phyloP scores from a whole-genome alignment of 2,113 vertebrate species.

The Orcinus orca region DNA sequence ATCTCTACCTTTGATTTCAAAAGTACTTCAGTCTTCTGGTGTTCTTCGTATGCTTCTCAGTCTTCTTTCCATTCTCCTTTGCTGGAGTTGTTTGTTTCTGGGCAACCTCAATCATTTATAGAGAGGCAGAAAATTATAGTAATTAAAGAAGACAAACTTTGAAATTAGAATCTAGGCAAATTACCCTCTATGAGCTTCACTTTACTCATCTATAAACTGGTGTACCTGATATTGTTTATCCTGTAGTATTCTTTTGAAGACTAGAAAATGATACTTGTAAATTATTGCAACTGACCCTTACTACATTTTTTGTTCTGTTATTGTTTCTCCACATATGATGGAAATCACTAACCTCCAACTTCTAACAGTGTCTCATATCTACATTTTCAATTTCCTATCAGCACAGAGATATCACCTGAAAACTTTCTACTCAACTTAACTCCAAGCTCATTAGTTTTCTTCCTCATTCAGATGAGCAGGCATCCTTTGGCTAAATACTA shows the following conservation, averaged over 20 bases:
- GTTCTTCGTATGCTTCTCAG: neutral
- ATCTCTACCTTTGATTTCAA: neutral
- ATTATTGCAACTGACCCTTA: neutral
- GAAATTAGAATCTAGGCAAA: neutral
- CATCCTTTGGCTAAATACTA: neutral
- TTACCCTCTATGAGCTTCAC: neutral
- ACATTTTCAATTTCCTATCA: neutral
- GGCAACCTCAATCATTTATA: neutral
- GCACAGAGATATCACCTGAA: neutral
- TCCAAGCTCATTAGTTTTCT: neutral
- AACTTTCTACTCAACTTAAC: neutral
- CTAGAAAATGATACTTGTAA: neutral
- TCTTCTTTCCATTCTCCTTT: neutral
- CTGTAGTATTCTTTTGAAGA: neutral
- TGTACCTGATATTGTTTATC: neutral
- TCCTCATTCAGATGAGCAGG: neutral
- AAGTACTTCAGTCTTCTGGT: neutral
- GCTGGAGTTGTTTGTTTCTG: neutral
- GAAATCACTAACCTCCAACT: neutral
- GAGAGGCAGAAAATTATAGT: neutral
- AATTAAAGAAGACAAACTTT: neutral
- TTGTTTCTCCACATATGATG: neutral
- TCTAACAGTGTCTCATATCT: neutral
- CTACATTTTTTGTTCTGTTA: neutral
- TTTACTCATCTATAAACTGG: neutral